Base-by-base conservation (phyloP, 2,888 invertebrate species). In the Archips crataeganus region DNA sequence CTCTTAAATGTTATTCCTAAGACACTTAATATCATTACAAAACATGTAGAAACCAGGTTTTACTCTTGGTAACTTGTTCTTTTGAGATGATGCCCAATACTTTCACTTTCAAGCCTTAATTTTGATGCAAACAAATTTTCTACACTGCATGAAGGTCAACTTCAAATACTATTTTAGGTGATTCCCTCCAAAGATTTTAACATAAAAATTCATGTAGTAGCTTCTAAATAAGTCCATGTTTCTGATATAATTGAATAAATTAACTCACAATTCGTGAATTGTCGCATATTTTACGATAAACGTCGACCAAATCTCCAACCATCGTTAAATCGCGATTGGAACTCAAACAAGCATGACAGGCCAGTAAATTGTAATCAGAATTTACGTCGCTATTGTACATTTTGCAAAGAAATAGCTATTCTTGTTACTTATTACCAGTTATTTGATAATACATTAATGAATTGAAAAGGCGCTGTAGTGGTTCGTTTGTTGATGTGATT, bases 281-380 rank as follows among this genome's bases (percentile, higher is more conserved):
- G 23, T 61, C 69, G 45, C 74, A 74, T 32, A 74, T 62, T 59
- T 63, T 71, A 2, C 23, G 9, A 57, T 63, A 75, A 63, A 75
- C 62, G n/a, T 67, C 61, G 32, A 75, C 5, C n/a, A 63, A 64
- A 15, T 75, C 71, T 23, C 63, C 75, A 9, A 71, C 66, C n/a
- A 59, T 34, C 9, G 57, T 63, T 47, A 71, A 64, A 11, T 13
- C 42, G 32, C 71, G 49, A 64, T 71, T 68, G 1, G 71, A 72
- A 51, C 59, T 61, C 9, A 71, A 63, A 59, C 71, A 71, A 3
- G 71, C 71, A 34, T 68, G 63, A 8, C 70, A 71, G 45, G 49
- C 59, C 6, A 68, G 63, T 9, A 54, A 54, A 51, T 70, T 65
- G 36, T 70, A 70, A n/a, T 74, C 74, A 6, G 23, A 59, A 69